Evolutionary conservation across 2,113 vertebrate species (phyloP), one percentile per base, ranked within the genome.

Genomic region (Microtus ochrogaster): DNA sequence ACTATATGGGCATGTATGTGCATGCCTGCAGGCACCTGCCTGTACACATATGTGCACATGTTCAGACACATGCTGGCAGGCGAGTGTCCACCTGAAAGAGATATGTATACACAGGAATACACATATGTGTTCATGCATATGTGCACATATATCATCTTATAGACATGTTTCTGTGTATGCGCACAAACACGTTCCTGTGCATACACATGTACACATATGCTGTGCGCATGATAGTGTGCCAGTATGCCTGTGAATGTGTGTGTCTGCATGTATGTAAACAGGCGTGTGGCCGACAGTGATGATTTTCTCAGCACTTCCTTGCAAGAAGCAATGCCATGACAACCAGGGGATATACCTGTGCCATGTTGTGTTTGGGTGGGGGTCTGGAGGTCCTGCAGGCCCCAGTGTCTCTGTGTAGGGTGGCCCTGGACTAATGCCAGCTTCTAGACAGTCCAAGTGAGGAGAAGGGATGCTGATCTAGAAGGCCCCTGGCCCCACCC

Each of bases 391-490:
- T 36, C 8, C 65, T n/a, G 4, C 0, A 2, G 33, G 36, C 17
- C 36, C 8, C 0, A 12, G 39, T 3, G 28, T 24, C 61, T 16
- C 28, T 0, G 0, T 24, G 36, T 24, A 22, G 2, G 2, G 70
- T 12, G 41, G 28, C 1, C n/a, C 10, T 44, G 4, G 24, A 21
- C 49, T 41, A 19, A 12, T 61, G 26, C 41, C 76, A 19, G 8
- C 36, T 44, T 63, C 10, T 19, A 36, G 76, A 21, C 0, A 36
- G 39, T 73, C 1, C 5, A 0, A 0, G 12, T 1, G 1, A 44
- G 19, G 19, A n/a, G 17, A 58, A 19, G 19, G 9, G 0, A 1
- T 0, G 0, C 33, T 21, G 2, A 10, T 0, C 28, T 24, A 16
- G 44, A 22, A 44, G 33, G 90, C 81, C 52, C 63, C 79, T 7